Evolutionary conservation across 92 coral and sea anemone species (phyloP), one percentile per base, ranked within the genome.

Genomic region (Plumapathes pennacea): DNA sequence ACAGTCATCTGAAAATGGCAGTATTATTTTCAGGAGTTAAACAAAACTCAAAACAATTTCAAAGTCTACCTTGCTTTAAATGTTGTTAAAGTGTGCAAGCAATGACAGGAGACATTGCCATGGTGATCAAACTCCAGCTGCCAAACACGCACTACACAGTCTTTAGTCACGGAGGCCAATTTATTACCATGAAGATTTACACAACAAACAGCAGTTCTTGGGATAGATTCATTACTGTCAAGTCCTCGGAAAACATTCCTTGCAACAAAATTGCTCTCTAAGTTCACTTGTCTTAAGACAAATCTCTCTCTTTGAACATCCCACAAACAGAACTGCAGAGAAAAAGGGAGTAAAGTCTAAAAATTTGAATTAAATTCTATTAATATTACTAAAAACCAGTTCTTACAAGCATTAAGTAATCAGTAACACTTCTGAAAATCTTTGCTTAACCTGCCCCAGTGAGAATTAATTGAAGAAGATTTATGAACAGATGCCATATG

Each of bases 91-190:
- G 83, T 83, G 32, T 87, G 96, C 25, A 87, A 61, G 56, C 83
- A 76, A 9, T 76, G 85, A 27, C 89, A 81, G 38, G 69, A 58
- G 26, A 71, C 54, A 38, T 55, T 44, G 11, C 83, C 82, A 50
- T 4, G 51, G 29, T 71, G 69, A 24, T 32, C 63, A 44, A 87
- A 70, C 23, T 72, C 89, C 21, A 87, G 65, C 51, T 77, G 86
- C 96, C 96, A 87, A 19, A 87, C 81, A 62, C 72, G 77, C 1
- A 87, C 77, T 8, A 83, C 81, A 56, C 96, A 87, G 31, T 87
- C 83, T 48, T 67, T 70, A 19, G 96, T 87, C 4, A 87, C 96
- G 34, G 96, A 82, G 4, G 76, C 96, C 34, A 87, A 38, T 32
- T 87, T 87, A 70, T 87, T 74, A 37, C 78, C 86, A 34, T 77